phyloP scores from a whole-genome alignment of 2,797 vertebrate genomes.

The Eurystomus glaucurus region DNA sequence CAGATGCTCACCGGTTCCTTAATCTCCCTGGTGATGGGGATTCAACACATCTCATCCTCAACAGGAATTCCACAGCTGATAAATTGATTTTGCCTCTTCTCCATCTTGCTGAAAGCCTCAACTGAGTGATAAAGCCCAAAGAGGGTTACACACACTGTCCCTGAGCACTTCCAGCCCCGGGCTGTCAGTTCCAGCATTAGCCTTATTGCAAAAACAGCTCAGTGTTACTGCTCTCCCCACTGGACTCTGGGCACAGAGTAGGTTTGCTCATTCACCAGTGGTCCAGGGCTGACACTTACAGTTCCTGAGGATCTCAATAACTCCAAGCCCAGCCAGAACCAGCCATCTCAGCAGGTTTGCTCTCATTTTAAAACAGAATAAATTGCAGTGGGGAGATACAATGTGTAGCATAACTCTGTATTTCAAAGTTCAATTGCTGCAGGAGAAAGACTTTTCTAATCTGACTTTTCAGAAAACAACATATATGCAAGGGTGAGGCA shows the following conservation, averaged over 20 bases:
- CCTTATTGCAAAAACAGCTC: not conserved
- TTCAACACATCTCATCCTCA: not conserved
- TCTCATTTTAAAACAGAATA: not conserved
- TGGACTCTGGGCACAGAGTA: not conserved
- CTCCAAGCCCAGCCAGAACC: not conserved
- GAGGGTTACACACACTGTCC: not conserved
- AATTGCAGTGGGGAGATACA: not conserved
- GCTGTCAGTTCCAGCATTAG: not conserved
- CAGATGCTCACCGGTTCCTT: not conserved
- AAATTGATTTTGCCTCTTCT: conserved; percentile 20
- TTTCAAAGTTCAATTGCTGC: not conserved
- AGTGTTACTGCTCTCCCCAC: not conserved
- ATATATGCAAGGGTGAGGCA: not conserved
- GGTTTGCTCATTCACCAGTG: not conserved
- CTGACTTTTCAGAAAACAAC: not conserved
- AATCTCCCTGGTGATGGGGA: not conserved
- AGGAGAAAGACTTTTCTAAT: not conserved
- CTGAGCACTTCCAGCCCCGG: not conserved
- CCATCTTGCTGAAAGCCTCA: conserved; percentile 16
- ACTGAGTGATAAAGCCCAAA: not conserved
- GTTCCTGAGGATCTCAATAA: not conserved
- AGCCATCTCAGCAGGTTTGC: not conserved
- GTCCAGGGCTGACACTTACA: not conserved
- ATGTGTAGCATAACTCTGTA: not conserved
- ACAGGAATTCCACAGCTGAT: not conserved